Evolutionary conservation across 2,797 vertebrate genomes (phyloP).

Genomic region (Acipenser ruthenus): DNA sequence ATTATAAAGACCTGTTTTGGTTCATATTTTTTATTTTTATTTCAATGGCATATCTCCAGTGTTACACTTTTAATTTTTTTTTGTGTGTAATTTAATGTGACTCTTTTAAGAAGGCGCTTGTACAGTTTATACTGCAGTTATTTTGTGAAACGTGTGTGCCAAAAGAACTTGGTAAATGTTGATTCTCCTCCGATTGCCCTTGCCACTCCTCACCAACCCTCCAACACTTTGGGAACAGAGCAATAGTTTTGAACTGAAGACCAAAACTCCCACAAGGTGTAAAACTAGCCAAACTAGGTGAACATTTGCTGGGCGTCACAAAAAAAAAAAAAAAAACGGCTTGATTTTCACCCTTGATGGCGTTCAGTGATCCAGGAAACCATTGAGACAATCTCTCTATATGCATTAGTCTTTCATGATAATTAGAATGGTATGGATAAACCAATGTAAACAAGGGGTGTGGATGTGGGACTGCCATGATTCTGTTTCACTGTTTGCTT

Average conservation of each 20-base stretch:
- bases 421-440: conserved; percentile 68
- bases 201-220: conserved; percentile 9
- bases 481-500: conserved; percentile 72
- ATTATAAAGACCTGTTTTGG: conserved; percentile 65
- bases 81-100: conserved; percentile 41
- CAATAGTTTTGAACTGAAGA: conserved; percentile 71
- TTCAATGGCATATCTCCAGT: conserved; percentile 70
- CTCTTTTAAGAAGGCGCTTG: conserved; percentile 70
- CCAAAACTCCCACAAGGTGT: conserved; percentile 71
- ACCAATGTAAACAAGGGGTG: conserved; percentile 59
- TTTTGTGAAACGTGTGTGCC: conserved; percentile 61
- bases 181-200: conserved; percentile 60
- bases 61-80: conserved; percentile 52
- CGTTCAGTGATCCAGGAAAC: conserved; percentile 67
- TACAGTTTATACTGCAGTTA: conserved; percentile 75
- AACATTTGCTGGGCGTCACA: conserved; percentile 68
- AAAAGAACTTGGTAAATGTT: conserved; percentile 74
- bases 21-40: conserved; percentile 25
- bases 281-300: conserved; percentile 66
- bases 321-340: conserved; percentile 48
- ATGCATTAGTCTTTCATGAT: conserved; percentile 60
- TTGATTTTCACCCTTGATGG: conserved; percentile 71
- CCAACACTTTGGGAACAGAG: conserved; percentile 69
- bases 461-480: conserved; percentile 25
- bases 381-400: conserved; percentile 65